Conservation (phyloP, 2,797 vertebrate species). For the Neomorphus geoffroyi region DNA sequence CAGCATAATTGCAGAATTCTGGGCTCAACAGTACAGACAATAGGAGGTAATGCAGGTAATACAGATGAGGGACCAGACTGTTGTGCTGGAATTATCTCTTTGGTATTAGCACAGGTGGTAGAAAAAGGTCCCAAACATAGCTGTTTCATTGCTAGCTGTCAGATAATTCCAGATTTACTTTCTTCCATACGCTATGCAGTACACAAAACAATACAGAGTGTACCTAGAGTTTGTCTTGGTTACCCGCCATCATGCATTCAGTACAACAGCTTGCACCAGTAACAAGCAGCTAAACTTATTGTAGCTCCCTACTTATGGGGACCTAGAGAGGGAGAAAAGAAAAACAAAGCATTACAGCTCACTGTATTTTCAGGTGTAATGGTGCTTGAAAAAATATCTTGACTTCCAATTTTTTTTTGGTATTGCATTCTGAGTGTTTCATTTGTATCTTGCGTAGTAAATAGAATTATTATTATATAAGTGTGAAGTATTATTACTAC, state of each 20-base stretch:
- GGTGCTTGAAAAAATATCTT: slow-evolving; percentile 10
- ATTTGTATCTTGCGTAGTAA: slow-evolving; percentile 22
- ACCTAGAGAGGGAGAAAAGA: background rate
- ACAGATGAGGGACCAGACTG: accelerated
- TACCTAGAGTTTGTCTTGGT: background rate
- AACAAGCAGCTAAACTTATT: background rate
- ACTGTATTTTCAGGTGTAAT: slow-evolving; percentile 1
- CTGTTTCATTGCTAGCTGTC: background rate
- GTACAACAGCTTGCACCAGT: background rate
- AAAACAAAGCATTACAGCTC: background rate
- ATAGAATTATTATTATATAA: slow-evolving; percentile 42
- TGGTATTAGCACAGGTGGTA: background rate
- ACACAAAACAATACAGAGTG: background rate
- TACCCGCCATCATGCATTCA: background rate
- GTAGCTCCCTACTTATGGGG: background rate
- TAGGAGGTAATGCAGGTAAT: background rate
- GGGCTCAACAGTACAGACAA: background rate
- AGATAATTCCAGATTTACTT: background rate
- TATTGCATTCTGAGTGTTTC: background rate
- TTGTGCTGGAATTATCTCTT: background rate
- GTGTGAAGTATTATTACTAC: background rate
- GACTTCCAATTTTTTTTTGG: background rate
- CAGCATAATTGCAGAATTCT: background rate
- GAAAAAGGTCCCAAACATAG: background rate
- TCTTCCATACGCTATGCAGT: background rate